These are phyloP conservation scores for Aphelinus certus DNA, from an alignment of 1,140 invertebrate species.

Conservation along the genomic window DNA sequence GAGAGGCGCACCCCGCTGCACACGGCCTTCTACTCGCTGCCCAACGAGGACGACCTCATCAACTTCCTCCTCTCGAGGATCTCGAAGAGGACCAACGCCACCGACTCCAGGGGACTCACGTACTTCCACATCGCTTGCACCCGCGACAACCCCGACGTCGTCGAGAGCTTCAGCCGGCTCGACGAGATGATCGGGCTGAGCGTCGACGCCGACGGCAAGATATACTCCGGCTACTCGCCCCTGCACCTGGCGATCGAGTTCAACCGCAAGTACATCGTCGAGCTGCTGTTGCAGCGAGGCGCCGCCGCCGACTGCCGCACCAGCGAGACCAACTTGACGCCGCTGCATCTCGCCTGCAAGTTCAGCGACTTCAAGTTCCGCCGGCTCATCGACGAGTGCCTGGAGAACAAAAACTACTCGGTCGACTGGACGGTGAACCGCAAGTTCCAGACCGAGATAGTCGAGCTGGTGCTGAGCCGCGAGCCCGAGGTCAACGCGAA, in stretches of 20 bases:
- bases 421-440: neutral
- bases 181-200: too few relatives aligned
- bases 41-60: neutral
- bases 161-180: neutral
- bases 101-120: neutral
- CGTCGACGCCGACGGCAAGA: too few relatives aligned
- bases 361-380: neutral
- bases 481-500: neutral
- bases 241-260: conserved; percentile 1
- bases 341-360: neutral
- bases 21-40: neutral
- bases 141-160: neutral
- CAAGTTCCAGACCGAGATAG: neutral
- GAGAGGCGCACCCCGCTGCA: neutral
- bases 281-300: neutral
- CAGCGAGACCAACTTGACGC: neutral
- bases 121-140: neutral
- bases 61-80: neutral
- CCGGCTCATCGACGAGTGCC: too few relatives aligned
- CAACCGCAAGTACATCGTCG: neutral
- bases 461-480: neutral
- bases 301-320: neutral
- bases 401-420: too few relatives aligned
- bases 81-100: neutral
- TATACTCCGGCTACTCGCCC: neutral